These are phyloP conservation scores for Setipinna tenuifilis DNA, from an alignment of 2,797 vertebrate species.

Conservation along the genomic window DNA sequence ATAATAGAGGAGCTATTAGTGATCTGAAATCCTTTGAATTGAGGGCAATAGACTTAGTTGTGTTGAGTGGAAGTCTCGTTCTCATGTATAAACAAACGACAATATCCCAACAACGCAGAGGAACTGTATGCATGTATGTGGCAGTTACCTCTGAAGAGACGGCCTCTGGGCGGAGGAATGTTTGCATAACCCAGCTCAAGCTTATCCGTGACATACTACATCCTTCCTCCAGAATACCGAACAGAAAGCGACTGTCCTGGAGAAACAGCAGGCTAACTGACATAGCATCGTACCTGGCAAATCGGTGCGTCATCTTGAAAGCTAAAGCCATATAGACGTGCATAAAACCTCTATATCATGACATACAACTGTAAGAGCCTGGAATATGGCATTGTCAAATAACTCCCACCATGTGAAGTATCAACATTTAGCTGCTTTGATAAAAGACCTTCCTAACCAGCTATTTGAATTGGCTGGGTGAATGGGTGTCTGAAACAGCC, in stretches of 20 bases:
- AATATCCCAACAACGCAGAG: not conserved
- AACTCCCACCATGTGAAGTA: not conserved
- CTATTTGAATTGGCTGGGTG: not conserved
- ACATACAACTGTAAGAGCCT: not conserved
- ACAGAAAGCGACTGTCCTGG: conserved; percentile 48
- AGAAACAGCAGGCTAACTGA: conserved; percentile 20
- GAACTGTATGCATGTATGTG: not conserved
- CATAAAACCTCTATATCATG: not conserved
- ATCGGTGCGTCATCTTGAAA: not conserved
- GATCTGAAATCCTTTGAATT: not conserved
- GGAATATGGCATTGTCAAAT: not conserved
- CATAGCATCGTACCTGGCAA: not conserved
- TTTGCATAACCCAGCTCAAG: conserved; percentile 75
- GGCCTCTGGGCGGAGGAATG: conserved; percentile 59
- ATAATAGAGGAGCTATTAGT: not conserved
- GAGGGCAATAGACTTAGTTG: not conserved
- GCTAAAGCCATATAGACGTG: not conserved
- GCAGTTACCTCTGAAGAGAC: conserved; percentile 22
- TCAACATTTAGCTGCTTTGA: not conserved
- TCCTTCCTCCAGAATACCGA: conserved; percentile 61
- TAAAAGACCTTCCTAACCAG: not conserved
- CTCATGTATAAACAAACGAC: not conserved
- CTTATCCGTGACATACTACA: conserved; percentile 77
- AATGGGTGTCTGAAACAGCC: not conserved
- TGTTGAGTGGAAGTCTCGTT: not conserved